phyloP scores from a whole-genome alignment of 2,888 invertebrate genomes.

The Blastobasis adustella region DNA sequence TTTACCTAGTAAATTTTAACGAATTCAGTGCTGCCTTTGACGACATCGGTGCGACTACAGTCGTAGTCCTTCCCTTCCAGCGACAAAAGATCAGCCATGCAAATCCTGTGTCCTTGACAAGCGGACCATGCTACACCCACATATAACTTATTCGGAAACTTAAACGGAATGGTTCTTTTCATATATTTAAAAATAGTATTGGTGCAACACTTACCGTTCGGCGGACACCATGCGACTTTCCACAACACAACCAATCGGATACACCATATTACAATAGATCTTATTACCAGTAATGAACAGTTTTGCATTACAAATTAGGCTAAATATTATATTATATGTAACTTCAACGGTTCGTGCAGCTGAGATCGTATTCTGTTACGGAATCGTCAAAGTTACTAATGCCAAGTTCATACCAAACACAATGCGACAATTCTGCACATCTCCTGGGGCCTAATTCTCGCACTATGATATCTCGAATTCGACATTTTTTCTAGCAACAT shows the following conservation, averaged over 20 bases:
- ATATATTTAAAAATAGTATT: constrained; percentile 16
- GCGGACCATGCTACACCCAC: constrained; percentile 41
- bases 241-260: constrained; percentile 64
- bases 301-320: constrained; percentile 30
- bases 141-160: constrained; percentile 10
- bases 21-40: no score
- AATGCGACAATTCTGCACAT: no score
- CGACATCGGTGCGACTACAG: no score
- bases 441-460: no score
- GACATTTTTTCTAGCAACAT: no score
- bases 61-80: no score
- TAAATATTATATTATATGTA: constrained; percentile 13
- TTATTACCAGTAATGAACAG: constrained; percentile 44
- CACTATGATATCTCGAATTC: no score
- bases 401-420: no score
- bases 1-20: no score
- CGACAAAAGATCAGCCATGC: constrained; percentile 17
- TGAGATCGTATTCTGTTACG: neutral
- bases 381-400: constrained; percentile 23
- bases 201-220: constrained; percentile 50
- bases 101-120: constrained; percentile 26
- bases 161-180: constrained; percentile 12
- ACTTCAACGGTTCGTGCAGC: constrained; percentile 10
- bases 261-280: constrained; percentile 48
- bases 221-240: constrained; percentile 55